phyloP scores from a whole-genome alignment of 2,113 vertebrate genomes.

The Caracal caracal region DNA sequence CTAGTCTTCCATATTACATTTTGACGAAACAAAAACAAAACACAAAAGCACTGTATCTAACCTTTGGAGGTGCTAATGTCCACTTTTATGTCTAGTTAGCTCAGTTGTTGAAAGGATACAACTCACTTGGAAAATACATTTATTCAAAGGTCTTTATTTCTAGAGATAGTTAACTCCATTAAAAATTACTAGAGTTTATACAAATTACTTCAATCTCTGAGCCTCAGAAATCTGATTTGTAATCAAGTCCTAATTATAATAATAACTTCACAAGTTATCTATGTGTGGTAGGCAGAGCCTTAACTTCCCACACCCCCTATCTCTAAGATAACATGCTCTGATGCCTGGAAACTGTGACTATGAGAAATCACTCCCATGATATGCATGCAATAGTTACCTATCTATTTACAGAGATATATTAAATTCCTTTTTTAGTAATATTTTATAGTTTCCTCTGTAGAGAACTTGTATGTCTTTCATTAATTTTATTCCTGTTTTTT shows the following conservation, averaged over 20 bases:
- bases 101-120: neutral
- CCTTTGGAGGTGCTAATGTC: neutral
- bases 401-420: neutral
- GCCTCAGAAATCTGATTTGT: neutral
- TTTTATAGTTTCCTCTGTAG: neutral
- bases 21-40: neutral
- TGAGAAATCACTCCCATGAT: neutral
- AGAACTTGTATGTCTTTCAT: neutral
- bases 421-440: neutral
- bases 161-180: neutral
- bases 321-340: neutral
- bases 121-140: neutral
- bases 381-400: neutral
- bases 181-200: neutral
- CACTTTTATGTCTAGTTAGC: neutral
- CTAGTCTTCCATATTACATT: neutral
- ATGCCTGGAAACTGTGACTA: neutral
- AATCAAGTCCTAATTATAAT: neutral
- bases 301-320: accelerated
- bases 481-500: neutral
- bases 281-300: neutral
- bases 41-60: neutral
- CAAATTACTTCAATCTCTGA: neutral
- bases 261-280: neutral
- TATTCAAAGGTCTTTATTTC: neutral